Base-by-base conservation (phyloP, 2,888 invertebrate species). In the Euphydryas editha region DNA sequence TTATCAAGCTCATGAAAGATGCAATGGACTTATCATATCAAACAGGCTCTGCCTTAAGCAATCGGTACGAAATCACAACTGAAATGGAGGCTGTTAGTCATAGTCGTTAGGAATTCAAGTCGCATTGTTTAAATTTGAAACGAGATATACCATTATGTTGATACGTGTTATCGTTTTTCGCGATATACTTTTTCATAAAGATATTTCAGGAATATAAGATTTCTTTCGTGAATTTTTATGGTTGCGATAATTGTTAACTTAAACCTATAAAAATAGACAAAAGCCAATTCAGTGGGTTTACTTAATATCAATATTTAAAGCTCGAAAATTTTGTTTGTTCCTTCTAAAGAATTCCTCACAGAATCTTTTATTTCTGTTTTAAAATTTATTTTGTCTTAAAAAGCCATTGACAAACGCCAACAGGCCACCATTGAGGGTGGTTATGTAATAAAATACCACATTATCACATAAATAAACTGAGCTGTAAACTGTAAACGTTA, bases 61-160 rank as follows among this genome's bases (percentile, higher is more conserved):
- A 70, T 69, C 70, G 59, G 62, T 60, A 57, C 69, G 20, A 66
- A 73, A 71, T 70, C 70, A 69, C 67, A 73, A 65, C 54, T 49
- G 64, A 59, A 70, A 64, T 62, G 66, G 57, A 68, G 68, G 65
- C 68, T 66, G 63, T 64, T 70, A 72, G 66, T 68, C 69, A 66
- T 68, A 62, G 69, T 70, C 66, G 49, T 54, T 54, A n/a, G 63
- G 64, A 68, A 76, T 75, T 74, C 73, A 61, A 71, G 73, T 68
- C 76, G 69, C 70, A 69, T 73, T 81, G 83, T 84, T 86, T 84
- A 83, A 86, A 84, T 82, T 87, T 81, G 84, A 84, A 84, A 82
- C 84, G 42, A 58, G 64, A 58, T 46, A 62, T 62, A 62, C 56
- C 21, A 62, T 62, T 56, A 62, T 49, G 47, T 49, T 18, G 46